A percentile compares a stretch with the other conserved stretches of the same genome.
Conservation (phyloP, 2,888 invertebrate species). For the Alsophila aescularia region DNA sequence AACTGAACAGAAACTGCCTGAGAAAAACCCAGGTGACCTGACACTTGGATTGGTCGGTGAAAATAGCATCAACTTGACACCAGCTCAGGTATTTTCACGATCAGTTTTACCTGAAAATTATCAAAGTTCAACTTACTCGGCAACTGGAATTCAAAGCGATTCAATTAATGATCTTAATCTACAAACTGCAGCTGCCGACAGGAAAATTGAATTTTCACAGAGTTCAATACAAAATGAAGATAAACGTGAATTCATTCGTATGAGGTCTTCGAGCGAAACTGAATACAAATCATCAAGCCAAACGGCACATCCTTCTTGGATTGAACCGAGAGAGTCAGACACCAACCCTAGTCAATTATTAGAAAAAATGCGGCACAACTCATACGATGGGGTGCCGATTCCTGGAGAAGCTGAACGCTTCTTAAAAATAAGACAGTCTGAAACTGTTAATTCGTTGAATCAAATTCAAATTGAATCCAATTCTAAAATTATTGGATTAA, state of each 20-base stretch:
- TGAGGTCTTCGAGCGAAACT: background rate
- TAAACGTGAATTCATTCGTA: background rate
- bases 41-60: background rate
- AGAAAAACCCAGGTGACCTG: background rate
- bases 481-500: background rate
- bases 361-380: slow-evolving; percentile 3
- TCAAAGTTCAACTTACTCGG: background rate
- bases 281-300: background rate
- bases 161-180: background rate
- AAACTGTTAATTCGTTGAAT: background rate
- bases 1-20: too few relatives aligned
- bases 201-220: background rate
- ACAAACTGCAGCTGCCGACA: background rate
- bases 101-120: background rate
- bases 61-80: background rate
- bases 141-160: background rate
- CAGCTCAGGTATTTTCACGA: background rate
- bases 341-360: background rate
- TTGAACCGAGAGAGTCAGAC: background rate
- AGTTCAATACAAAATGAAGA: background rate
- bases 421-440: background rate
- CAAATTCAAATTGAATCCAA: background rate
- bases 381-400: background rate
- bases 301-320: background rate
- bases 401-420: background rate